A percentile compares a stretch with the other conserved stretches of the same genome.
Conservation (phyloP, 1,140 invertebrate species). For the Leptinotarsa lineolata region DNA sequence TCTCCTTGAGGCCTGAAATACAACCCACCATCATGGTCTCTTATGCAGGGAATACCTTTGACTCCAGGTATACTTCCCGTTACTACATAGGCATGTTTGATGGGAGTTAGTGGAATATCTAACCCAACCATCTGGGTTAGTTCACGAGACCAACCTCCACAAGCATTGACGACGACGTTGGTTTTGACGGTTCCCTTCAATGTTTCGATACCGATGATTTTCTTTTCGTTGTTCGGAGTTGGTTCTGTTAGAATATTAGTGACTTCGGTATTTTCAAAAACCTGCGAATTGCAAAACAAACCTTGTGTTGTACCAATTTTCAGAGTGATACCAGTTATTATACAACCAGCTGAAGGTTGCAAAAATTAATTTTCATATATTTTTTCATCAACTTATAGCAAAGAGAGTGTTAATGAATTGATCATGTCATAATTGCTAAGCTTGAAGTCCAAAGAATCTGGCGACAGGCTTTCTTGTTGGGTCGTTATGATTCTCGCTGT, state of each 20-base stretch:
- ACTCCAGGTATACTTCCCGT: constrained; percentile 76
- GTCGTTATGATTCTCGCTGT: too few relatives aligned
- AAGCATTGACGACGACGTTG: constrained; percentile 74
- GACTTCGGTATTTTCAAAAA: constrained; percentile 78
- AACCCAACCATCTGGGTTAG: constrained; percentile 73
- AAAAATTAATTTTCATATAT: background rate
- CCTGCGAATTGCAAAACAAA: constrained; percentile 56
- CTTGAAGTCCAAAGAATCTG: too few relatives aligned
- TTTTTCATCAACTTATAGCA: too few relatives aligned
- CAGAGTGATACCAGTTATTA: background rate
- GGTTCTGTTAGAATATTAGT: constrained; percentile 63
- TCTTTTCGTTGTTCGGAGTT: constrained; percentile 60
- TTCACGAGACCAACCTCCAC: constrained; percentile 79
- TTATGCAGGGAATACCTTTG: constrained; percentile 75
- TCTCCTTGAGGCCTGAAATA: constrained; percentile 85
- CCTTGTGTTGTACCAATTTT: background rate
- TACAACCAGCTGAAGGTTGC: background rate
- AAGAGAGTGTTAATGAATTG: too few relatives aligned
- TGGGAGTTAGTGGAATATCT: constrained; percentile 74
- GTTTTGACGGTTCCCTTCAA: constrained; percentile 71
- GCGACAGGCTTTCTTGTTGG: too few relatives aligned
- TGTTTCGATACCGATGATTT: constrained; percentile 77
- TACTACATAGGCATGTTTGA: constrained; percentile 89
- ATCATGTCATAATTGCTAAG: too few relatives aligned
- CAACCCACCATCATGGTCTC: constrained; percentile 83